A percentile compares a stretch with the other conserved stretches of the same genome.
phyloP scores from a whole-genome alignment of 2,888 invertebrate species.

The Apodemia zela region DNA sequence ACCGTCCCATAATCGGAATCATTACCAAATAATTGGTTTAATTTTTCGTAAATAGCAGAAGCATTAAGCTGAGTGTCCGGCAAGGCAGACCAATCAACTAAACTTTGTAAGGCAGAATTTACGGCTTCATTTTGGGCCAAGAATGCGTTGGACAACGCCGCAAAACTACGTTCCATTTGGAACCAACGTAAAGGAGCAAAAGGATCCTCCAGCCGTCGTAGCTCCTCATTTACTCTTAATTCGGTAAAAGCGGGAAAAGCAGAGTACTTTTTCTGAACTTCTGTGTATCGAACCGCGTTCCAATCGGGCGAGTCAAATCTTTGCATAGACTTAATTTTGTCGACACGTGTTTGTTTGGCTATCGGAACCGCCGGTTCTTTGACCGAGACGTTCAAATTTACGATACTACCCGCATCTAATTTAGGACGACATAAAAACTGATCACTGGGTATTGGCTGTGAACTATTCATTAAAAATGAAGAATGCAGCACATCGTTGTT shows the following conservation, averaged over 20 bases:
- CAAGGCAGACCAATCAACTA: slow-evolving; percentile 26
- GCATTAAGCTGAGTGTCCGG: slow-evolving; percentile 18
- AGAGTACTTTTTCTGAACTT: slow-evolving; percentile 27
- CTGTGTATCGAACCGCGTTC: slow-evolving; percentile 27
- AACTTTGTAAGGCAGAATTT: slow-evolving; percentile 23
- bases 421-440: slow-evolving; percentile 3
- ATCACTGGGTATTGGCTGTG: not conserved
- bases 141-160: slow-evolving; percentile 29
- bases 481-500: not conserved
- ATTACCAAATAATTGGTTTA: slow-evolving; percentile 24
- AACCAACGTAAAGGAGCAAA: slow-evolving; percentile 19
- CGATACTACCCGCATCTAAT: slow-evolving; percentile 15
- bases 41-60: slow-evolving; percentile 23
- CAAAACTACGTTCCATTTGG: slow-evolving; percentile 30
- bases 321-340: slow-evolving; percentile 22
- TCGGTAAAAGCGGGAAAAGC: slow-evolving; percentile 29
- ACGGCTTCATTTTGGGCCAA: slow-evolving; percentile 28
- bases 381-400: slow-evolving; percentile 14
- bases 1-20: slow-evolving; percentile 24
- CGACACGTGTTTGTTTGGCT: slow-evolving; percentile 22
- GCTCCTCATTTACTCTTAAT: slow-evolving; percentile 29
- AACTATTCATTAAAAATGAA: not conserved
- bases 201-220: slow-evolving; percentile 24
- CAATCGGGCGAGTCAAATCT: slow-evolving; percentile 26
- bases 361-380: slow-evolving; percentile 20